Percentiles rank a stretch among this genome's conserved stretches.
Conservation (phyloP, 2,888 invertebrate genomes). For the Lordiphosa andalusiaca region DNA sequence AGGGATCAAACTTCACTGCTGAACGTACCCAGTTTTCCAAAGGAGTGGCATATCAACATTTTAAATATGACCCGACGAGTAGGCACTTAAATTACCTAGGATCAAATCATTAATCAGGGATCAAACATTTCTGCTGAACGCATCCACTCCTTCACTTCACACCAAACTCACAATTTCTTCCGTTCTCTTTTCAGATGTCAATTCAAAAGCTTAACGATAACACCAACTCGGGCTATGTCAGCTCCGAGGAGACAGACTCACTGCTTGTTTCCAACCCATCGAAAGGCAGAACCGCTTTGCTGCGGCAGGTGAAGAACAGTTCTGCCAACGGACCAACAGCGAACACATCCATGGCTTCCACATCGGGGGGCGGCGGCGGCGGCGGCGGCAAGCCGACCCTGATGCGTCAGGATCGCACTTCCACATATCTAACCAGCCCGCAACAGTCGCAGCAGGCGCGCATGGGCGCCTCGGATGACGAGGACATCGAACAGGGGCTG, state of each 20-base stretch:
- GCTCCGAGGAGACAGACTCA: slow-evolving; percentile 91
- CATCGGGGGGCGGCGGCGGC: slow-evolving; percentile 60
- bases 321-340: slow-evolving; percentile 78
- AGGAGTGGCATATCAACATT: too few species aligned
- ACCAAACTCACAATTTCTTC: neutral
- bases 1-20: too few species aligned
- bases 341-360: slow-evolving; percentile 65
- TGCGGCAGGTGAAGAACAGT: slow-evolving; percentile 77
- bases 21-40: too few species aligned
- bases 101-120: too few species aligned
- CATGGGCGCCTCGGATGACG: slow-evolving; percentile 89
- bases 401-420: slow-evolving; percentile 92
- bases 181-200: slow-evolving; percentile 76
- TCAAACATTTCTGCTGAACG: too few species aligned
- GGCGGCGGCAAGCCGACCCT: slow-evolving; percentile 86
- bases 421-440: slow-evolving; percentile 85
- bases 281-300: slow-evolving; percentile 78
- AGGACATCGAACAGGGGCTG: slow-evolving; percentile 79
- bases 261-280: slow-evolving; percentile 83
- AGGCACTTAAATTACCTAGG: too few species aligned
- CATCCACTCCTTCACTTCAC: too few species aligned
- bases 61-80: too few species aligned
- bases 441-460: slow-evolving; percentile 86
- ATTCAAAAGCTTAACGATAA: slow-evolving; percentile 82
- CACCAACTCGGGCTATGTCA: slow-evolving; percentile 85